phyloP scores from a whole-genome alignment of 1,140 invertebrate genomes.

The Zaprionus camerounensis region DNA sequence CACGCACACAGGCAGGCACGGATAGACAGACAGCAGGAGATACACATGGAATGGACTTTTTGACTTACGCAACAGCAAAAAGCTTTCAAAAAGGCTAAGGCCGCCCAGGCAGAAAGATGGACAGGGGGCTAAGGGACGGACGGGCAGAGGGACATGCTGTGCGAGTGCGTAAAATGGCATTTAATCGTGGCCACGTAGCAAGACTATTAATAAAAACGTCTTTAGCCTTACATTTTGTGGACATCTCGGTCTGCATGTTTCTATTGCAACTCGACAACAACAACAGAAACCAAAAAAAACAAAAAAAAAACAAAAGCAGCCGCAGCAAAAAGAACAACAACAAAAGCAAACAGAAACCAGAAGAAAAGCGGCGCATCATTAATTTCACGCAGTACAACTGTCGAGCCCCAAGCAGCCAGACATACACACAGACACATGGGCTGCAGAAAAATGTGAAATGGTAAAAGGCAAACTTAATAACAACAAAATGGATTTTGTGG shows the following conservation, averaged over 20 bases:
- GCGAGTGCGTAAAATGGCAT: conserved; percentile 76
- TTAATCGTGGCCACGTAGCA: conserved; percentile 80
- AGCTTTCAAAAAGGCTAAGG: conserved; percentile 78
- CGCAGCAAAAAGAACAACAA: conserved; percentile 34
- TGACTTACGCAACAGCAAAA: conserved; percentile 82
- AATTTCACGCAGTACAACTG: conserved; percentile 81
- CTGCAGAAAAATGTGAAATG: conserved; percentile 68
- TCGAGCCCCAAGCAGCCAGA: conserved; percentile 55
- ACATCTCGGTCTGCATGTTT: conserved; percentile 56
- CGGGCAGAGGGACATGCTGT: conserved; percentile 32
- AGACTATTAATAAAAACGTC: conserved; percentile 82
- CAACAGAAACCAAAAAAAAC: conserved; percentile 33
- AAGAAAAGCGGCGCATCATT: conserved; percentile 77
- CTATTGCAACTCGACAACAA: conserved; percentile 46
- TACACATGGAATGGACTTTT: conserved; percentile 55
- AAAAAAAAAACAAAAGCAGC: conserved; percentile 39
- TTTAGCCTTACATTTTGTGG: conserved; percentile 80
- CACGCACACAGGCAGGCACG: conserved; percentile 3
- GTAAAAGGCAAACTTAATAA: conserved; percentile 79
- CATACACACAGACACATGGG: conserved; percentile 41
- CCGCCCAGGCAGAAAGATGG: too few relatives aligned
- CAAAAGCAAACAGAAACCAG: conserved; percentile 48
- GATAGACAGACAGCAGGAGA: conserved; percentile 26
- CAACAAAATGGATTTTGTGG: conserved; percentile 80
- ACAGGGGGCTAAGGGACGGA: neutral